Base-by-base conservation (phyloP, 2,797 vertebrate species). In the Myiothlypis coronata region DNA sequence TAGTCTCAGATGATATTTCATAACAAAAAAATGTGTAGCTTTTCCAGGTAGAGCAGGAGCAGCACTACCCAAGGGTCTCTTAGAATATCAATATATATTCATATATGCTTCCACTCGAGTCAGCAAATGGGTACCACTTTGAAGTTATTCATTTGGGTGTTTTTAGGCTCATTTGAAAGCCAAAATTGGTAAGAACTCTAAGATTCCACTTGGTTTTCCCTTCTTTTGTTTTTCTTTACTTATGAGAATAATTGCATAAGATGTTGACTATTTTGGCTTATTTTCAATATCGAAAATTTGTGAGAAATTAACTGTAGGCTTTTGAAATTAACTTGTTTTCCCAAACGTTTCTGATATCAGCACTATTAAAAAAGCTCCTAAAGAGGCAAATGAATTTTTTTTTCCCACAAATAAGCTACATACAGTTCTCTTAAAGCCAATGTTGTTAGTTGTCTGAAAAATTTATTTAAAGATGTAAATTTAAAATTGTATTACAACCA, bases 141-240 rank as follows among this genome's bases (percentile, higher is more conserved):
- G 9, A 37, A 67, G 7, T 39, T 8, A 11, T 30, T 72, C 11
- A 32, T 22, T 44, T 43, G 18, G 5, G 2, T 2, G 0, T 4
- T 80, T 89, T 76, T 37, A 39, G 32, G 30, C 9, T 46, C 4
- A 5, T 47, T 7, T 43, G 27, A 71, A 71, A 32, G 32, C 4
- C 75, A 80, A 74, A 65, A 20, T 27, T 44, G 8, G 4, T 50
- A 47, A 67, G 19, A 61, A n/a, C 3, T 27, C 17, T 3, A 22
- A 81, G 56, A 47, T 74, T 63, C 23, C 3, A 2, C 4, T 49
- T 27, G 14, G 8, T 22, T 75, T 94, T 85, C 43, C 4, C 14
- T 67, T 7, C 8, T 65, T 39, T 18, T 67, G 56, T 75, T 74
- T 50, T 56, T 92, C 11, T 19, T 44, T 35, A 32, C 27, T 39